Conservation (phyloP, 2,888 invertebrate species). For the Syrphus vitripennis region DNA sequence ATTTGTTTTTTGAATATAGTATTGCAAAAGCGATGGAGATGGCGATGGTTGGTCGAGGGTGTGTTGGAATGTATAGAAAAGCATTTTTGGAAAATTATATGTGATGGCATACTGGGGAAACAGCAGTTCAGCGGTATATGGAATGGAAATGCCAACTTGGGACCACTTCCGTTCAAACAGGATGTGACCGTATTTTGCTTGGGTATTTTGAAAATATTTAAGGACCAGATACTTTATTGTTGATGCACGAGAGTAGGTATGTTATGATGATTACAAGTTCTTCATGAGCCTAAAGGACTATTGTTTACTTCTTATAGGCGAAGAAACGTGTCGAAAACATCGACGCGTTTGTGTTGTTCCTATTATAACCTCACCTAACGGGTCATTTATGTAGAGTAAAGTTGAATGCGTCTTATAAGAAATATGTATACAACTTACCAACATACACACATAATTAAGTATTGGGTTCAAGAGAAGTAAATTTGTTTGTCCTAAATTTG, state of each 20-base stretch:
- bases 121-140: conserved; percentile 41
- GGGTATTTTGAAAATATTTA: conserved; percentile 63
- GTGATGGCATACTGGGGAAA: conserved; percentile 12
- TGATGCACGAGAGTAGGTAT: not conserved
- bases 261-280: conserved; percentile 66
- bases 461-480: not conserved
- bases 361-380: not conserved
- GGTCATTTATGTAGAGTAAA: not conserved
- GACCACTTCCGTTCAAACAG: conserved; percentile 66
- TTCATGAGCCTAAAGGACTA: conserved; percentile 19
- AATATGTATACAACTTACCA: not conserved
- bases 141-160: conserved; percentile 65
- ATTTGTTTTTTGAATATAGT: conserved; percentile 35
- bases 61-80: not conserved
- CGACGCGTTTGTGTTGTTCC: conserved; percentile 1
- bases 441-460: not conserved
- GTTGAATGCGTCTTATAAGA: not conserved
- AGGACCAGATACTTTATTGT: conserved; percentile 58
- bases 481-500: too few species aligned
- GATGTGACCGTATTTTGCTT: conserved; percentile 66
- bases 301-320: conserved; percentile 53
- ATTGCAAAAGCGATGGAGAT: too few species aligned
- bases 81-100: conserved; percentile 59
- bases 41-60: not conserved
- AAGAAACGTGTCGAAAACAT: conserved; percentile 36